Evolutionary conservation across 2,113 vertebrate genomes (phyloP).

Genomic region (Etia nguti): DNA sequence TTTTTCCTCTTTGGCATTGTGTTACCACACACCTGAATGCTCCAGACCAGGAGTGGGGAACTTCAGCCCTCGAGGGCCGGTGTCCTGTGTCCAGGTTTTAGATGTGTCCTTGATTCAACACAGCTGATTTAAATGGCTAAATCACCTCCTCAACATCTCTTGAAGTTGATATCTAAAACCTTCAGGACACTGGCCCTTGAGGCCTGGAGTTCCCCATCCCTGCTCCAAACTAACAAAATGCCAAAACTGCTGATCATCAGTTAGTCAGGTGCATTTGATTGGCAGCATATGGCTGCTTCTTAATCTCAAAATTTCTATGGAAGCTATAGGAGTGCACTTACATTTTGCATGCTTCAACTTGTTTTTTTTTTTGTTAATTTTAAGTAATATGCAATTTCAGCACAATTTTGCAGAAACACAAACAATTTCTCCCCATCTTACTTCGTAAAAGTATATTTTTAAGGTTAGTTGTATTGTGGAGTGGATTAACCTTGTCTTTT

Average conservation of each 20-base stretch:
- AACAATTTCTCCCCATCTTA: not conserved
- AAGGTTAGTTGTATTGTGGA: not conserved
- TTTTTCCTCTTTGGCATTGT: not conserved
- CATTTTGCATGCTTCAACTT: not conserved
- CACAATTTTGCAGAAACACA: not conserved
- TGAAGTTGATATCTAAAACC: not conserved
- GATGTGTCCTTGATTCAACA: not conserved
- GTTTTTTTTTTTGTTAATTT: not conserved
- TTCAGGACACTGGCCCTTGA: not conserved
- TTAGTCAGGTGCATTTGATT: not conserved
- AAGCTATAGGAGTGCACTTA: not conserved
- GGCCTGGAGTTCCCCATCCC: not conserved
- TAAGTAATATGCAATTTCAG: not conserved
- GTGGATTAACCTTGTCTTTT: not conserved
- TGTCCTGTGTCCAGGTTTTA: not conserved
- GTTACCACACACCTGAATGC: not conserved
- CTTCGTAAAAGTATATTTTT: not conserved
- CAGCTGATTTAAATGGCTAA: not conserved
- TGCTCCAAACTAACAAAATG: not conserved
- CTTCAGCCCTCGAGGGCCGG: fast-evolving
- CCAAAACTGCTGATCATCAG: not conserved
- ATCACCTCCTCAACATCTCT: not conserved
- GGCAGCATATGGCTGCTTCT: not conserved
- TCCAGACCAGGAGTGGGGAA: not conserved
- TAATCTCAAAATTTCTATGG: not conserved